Base-by-base conservation (phyloP, 2,888 invertebrate genomes). In the Tipula lateralis region DNA sequence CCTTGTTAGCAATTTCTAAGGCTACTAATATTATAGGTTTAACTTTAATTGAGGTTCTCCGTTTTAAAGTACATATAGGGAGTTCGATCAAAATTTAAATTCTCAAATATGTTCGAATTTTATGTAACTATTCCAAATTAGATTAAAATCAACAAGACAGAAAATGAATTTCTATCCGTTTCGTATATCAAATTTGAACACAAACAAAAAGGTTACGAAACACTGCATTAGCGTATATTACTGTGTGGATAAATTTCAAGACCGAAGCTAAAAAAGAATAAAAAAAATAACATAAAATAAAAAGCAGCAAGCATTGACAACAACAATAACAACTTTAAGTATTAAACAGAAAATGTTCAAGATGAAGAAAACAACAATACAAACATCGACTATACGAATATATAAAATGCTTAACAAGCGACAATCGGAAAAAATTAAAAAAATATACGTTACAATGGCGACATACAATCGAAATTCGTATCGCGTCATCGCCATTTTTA, bases 281-380 rank as follows among this genome's bases (percentile, higher is more conserved):
- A 24, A 66, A 66, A 66, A 66, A 50, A 39, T 13, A 50, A 66
- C 24, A 66, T 24, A 66, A 66, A 66, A 66, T 66, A 66, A 66
- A 66, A 66, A 66, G 24, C 66, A 66, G 66, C 66, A 66, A 66
- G 66, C 66, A 66, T 66, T 66, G 24, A 66, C 66, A 66, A 66
- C 66, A 66, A 66, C 66, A 66, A 50, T 16, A 39, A 50, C 44
- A 16, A 66, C 24, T 5, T 66, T 24, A 66, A 66, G 66, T 66
- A 66, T 66, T 12, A 66, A 66, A 66, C 66, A 66, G 66, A 66
- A 66, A 66, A 66, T 66, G 24, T 66, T 66, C 66, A 66, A 66
- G 66, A 66, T 66, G 66, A 66, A 66, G n/a, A 66, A 66, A 66
- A 66, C 66, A 66, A 66, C 66, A 66, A 66, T 66, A 66, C n/a